Conservation (phyloP, 2,888 invertebrate species). For the Sturmia bella region DNA sequence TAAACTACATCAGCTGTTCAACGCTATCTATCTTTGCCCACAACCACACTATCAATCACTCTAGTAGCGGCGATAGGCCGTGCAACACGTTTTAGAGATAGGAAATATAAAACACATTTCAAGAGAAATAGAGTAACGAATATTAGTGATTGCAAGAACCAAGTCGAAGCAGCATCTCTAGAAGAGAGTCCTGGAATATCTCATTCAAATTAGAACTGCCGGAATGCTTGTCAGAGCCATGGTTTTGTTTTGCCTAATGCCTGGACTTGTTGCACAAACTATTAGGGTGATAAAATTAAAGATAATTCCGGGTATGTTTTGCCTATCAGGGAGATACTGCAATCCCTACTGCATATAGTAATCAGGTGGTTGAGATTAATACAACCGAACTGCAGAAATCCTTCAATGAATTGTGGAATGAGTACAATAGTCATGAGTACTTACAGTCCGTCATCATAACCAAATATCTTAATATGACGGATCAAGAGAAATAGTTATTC, state of each 20-base stretch:
- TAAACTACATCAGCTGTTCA: too few relatives aligned
- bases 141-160: constrained; percentile 4
- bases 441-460: too few relatives aligned
- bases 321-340: not conserved
- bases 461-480: not conserved
- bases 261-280: too few relatives aligned
- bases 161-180: not conserved
- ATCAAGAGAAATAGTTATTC: not conserved
- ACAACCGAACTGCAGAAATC: too few relatives aligned
- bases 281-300: too few relatives aligned
- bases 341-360: not conserved
- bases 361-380: not conserved
- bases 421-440: too few relatives aligned
- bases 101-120: not conserved
- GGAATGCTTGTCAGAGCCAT: not conserved
- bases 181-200: not conserved
- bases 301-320: not conserved
- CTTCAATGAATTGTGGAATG: too few relatives aligned
- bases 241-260: not conserved
- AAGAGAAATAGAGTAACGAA: constrained; percentile 7
- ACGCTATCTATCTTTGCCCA: too few relatives aligned
- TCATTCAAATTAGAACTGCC: not conserved
- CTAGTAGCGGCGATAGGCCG: too few relatives aligned
- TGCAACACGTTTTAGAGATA: too few relatives aligned
- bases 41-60: too few relatives aligned